phyloP scores from a whole-genome alignment of 1,140 invertebrate genomes.

The Spodoptera frugiperda region DNA sequence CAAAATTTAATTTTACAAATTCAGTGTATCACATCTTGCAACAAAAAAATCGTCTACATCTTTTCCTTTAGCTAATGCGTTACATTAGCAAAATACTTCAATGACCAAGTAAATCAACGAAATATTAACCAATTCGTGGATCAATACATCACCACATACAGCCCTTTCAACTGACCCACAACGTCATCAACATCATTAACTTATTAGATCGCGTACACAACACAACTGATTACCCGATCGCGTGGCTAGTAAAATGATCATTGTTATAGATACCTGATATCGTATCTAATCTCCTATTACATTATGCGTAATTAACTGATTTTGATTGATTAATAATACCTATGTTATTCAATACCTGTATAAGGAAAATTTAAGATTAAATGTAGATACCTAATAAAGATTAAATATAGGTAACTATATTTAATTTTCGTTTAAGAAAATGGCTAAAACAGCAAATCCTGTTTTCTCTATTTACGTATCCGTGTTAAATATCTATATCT shows the following conservation, averaged over 20 bases:
- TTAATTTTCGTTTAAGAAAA: no score
- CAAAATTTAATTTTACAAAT: no score
- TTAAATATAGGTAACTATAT: no score
- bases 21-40: no score
- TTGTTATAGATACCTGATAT: neutral
- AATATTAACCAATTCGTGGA: neutral
- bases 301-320: neutral
- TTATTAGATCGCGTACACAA: constrained; percentile 11
- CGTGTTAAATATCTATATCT: no score
- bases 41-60: no score
- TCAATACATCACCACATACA: neutral
- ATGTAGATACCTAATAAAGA: no score
- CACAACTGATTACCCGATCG: neutral
- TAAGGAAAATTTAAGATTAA: no score
- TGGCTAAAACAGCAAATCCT: no score
- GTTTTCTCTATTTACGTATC: no score
- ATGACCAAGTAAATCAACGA: neutral
- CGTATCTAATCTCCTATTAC: neutral
- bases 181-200: constrained; percentile 18
- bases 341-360: no score
- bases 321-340: neutral
- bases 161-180: neutral
- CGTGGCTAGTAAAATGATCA: constrained; percentile 9
- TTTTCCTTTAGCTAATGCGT: no score
- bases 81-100: neutral